Evolutionary conservation across 2,113 vertebrate genomes (phyloP).

Genomic region (Oreotragus oreotragus): DNA sequence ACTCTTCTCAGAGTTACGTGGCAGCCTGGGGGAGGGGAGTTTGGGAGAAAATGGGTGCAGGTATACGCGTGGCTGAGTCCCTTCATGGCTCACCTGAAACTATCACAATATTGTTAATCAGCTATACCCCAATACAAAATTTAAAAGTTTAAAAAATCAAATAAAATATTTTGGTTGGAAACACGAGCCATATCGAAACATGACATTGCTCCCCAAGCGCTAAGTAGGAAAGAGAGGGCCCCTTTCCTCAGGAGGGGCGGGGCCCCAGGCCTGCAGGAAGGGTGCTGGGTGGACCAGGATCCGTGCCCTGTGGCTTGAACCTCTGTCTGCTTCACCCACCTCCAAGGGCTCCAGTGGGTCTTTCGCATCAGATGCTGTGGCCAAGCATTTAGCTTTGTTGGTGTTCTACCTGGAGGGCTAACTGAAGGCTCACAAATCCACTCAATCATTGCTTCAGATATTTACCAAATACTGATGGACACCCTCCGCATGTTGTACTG

Average conservation of each 20-base stretch:
- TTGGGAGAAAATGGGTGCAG: not conserved
- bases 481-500: accelerated
- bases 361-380: not conserved
- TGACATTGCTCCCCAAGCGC: accelerated
- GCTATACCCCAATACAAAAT: not conserved
- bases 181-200: accelerated
- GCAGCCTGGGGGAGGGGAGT: not conserved
- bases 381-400: not conserved
- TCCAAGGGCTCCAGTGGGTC: accelerated
- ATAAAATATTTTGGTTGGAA: not conserved
- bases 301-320: not conserved
- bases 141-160: not conserved
- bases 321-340: accelerated
- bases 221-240: no score
- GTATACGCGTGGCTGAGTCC: accelerated
- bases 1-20: not conserved
- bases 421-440: accelerated
- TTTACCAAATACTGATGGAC: accelerated
- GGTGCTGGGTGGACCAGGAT: not conserved
- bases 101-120: not conserved
- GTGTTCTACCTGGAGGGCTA: accelerated
- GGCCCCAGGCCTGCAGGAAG: not conserved
- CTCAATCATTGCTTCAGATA: accelerated
- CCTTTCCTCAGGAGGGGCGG: accelerated
- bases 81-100: not conserved